Percentiles rank a stretch among this genome's conserved stretches.
These are phyloP conservation scores for Dynastes tityus DNA, from an alignment of 2,888 invertebrate species.

Conservation along the genomic window DNA sequence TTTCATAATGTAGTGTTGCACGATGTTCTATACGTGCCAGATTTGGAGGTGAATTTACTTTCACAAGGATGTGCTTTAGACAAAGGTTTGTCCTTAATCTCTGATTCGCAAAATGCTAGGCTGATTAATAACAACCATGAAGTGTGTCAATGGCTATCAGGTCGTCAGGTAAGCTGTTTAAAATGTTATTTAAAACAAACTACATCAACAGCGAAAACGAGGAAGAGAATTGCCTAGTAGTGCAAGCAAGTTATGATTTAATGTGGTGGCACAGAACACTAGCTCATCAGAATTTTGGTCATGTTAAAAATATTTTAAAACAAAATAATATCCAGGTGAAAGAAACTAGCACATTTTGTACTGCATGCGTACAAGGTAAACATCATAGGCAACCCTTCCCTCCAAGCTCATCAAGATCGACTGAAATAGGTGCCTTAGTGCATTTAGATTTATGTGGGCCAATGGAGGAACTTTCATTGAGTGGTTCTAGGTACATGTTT, in stretches of 20 bases:
- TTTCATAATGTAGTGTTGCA: constrained; percentile 49
- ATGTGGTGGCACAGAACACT: constrained; percentile 45
- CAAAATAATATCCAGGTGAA: too few relatives aligned
- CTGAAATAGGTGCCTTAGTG: too few relatives aligned
- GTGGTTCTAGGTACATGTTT: too few relatives aligned
- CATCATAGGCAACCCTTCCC: too few relatives aligned
- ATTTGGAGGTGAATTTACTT: constrained; percentile 54
- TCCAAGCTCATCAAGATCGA: too few relatives aligned
- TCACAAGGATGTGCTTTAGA: constrained; percentile 55
- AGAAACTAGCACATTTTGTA: too few relatives aligned
- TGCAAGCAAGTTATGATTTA: constrained; percentile 17
- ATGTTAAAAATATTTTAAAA: background rate
- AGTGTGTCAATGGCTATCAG: background rate
- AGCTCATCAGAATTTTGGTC: constrained; percentile 37
- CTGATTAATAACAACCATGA: constrained; percentile 47
- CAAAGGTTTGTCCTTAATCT: constrained; percentile 54
- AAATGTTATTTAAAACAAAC: constrained; percentile 40
- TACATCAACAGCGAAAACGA: background rate
- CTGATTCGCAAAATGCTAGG: constrained; percentile 50
- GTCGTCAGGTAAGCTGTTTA: constrained; percentile 30
- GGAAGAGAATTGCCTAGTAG: constrained; percentile 10
- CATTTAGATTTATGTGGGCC: too few relatives aligned
- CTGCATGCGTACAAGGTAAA: too few relatives aligned
- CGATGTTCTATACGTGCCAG: constrained; percentile 55
- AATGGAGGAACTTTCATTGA: too few relatives aligned